Conservation (phyloP, 2,113 vertebrate genomes). For the Micronycteris hirsuta region DNA sequence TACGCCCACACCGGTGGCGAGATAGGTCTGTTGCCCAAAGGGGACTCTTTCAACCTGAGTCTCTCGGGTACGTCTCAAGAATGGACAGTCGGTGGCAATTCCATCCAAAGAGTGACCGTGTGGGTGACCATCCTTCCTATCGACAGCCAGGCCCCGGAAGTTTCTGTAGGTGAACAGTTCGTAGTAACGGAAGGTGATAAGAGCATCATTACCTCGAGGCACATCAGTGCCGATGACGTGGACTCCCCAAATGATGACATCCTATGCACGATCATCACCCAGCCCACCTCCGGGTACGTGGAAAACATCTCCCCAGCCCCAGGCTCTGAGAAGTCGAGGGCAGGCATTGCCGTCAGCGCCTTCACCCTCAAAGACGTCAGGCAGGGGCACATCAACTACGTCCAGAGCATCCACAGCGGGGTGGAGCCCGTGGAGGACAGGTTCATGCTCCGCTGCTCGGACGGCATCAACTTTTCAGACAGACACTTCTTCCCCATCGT, state of each 20-base stretch:
- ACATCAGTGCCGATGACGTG: slow-evolving; percentile 86
- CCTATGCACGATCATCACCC: slow-evolving; percentile 92
- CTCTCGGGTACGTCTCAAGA: slow-evolving; percentile 92
- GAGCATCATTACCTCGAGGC: slow-evolving; percentile 81
- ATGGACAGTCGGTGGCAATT: slow-evolving; percentile 88
- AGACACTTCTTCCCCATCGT: slow-evolving; percentile 90
- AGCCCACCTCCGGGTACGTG: slow-evolving; percentile 91
- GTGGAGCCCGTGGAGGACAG: slow-evolving; percentile 95
- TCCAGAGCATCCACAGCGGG: slow-evolving; percentile 94
- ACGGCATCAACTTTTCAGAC: slow-evolving; percentile 95
- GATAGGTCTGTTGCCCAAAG: slow-evolving; percentile 88
- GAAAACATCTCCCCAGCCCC: slow-evolving; percentile 96
- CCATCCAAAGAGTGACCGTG: slow-evolving; percentile 89
- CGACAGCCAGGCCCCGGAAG: slow-evolving; percentile 90
- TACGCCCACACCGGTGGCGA: slow-evolving; percentile 93
- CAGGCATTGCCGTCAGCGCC: slow-evolving; percentile 92
- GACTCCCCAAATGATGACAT: slow-evolving; percentile 92
- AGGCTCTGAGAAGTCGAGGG: slow-evolving; percentile 95
- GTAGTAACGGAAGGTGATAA: slow-evolving; percentile 89
- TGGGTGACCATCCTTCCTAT: slow-evolving; percentile 94
- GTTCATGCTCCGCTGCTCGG: slow-evolving; percentile 94
- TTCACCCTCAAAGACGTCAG: slow-evolving; percentile 93
- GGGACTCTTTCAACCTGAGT: slow-evolving; percentile 92
- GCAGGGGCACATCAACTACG: slow-evolving; percentile 91
- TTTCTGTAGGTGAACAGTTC: slow-evolving; percentile 87